phyloP scores from a whole-genome alignment of 2,113 vertebrate genomes.

The Macrotus californicus region DNA sequence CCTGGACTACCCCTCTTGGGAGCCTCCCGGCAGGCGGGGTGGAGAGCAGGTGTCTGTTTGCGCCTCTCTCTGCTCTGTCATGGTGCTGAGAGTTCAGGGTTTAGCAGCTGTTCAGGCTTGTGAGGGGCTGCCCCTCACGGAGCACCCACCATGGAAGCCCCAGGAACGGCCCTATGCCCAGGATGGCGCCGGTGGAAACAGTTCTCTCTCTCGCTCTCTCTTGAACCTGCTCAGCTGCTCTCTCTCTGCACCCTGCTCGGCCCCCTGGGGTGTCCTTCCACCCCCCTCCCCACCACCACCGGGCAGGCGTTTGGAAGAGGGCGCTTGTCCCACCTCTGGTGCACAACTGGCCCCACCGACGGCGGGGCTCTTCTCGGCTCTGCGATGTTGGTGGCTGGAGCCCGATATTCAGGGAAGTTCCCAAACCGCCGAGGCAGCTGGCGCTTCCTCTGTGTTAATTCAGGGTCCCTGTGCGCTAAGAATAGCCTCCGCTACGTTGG shows the following conservation, averaged over 20 bases:
- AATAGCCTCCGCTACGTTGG: not conserved
- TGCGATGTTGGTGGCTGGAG: constrained; percentile 32
- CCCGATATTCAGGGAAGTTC: constrained; percentile 29
- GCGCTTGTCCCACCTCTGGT: not conserved
- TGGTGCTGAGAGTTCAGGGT: accelerated
- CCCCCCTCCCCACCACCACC: too few relatives aligned
- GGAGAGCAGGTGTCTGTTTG: not conserved
- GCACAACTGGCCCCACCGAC: not conserved
- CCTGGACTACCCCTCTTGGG: accelerated
- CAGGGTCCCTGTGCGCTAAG: constrained; percentile 24
- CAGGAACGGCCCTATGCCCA: accelerated
- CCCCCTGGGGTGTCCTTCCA: not conserved
- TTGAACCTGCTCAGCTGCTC: not conserved
- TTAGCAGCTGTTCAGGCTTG: accelerated
- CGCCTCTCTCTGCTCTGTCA: not conserved
- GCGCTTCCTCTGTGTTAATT: constrained; percentile 44
- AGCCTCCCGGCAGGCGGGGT: accelerated
- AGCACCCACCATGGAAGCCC: accelerated
- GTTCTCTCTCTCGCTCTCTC: not conserved
- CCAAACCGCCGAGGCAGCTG: constrained; percentile 1
- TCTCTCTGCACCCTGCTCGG: not conserved
- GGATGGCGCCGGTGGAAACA: accelerated
- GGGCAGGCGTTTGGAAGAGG: not conserved
- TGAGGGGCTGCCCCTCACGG: accelerated
- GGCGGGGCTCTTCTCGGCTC: not conserved